A percentile compares a stretch with the other conserved stretches of the same genome.
Evolutionary conservation across 1,140 invertebrate species (phyloP).

Genomic region (Drosophila ficusphila): DNA sequence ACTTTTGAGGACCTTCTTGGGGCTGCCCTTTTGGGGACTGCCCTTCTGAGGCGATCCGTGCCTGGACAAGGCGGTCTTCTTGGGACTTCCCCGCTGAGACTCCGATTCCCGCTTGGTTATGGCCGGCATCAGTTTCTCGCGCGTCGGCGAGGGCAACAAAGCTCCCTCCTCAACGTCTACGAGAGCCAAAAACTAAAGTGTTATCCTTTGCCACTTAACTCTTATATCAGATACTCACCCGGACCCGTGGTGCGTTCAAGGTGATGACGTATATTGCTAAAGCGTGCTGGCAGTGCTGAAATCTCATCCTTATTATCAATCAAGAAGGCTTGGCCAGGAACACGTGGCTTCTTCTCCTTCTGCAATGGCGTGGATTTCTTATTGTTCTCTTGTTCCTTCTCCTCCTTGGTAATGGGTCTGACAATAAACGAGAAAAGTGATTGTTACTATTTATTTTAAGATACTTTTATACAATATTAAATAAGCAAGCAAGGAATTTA

Average conservation of each 20-base stretch:
- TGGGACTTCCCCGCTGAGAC: slow-evolving; percentile 84
- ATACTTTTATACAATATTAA: no score
- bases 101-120: slow-evolving; percentile 88
- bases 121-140: slow-evolving; percentile 89
- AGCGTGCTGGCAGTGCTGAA: slow-evolving; percentile 85
- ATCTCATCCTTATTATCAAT: slow-evolving; percentile 84
- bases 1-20: slow-evolving; percentile 86
- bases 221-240: slow-evolving; percentile 82
- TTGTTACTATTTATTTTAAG: not conserved
- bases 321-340: slow-evolving; percentile 81
- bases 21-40: slow-evolving; percentile 87
- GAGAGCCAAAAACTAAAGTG: not conserved
- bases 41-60: slow-evolving; percentile 84
- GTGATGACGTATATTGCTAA: slow-evolving; percentile 88
- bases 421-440: not conserved
- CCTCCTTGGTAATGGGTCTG: slow-evolving; percentile 92
- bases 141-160: slow-evolving; percentile 88
- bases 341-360: slow-evolving; percentile 67
- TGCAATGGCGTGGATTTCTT: slow-evolving; percentile 90
- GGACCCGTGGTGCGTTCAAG: slow-evolving; percentile 89
- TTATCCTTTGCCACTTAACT: not conserved
- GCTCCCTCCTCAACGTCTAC: slow-evolving; percentile 85
- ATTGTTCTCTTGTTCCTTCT: slow-evolving; percentile 94
- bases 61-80: slow-evolving; percentile 79
- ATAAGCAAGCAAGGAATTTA: no score